A percentile compares a stretch with the other conserved stretches of the same genome.
Conservation (phyloP, 2,888 invertebrate species). For the Agonum fuliginosum region DNA sequence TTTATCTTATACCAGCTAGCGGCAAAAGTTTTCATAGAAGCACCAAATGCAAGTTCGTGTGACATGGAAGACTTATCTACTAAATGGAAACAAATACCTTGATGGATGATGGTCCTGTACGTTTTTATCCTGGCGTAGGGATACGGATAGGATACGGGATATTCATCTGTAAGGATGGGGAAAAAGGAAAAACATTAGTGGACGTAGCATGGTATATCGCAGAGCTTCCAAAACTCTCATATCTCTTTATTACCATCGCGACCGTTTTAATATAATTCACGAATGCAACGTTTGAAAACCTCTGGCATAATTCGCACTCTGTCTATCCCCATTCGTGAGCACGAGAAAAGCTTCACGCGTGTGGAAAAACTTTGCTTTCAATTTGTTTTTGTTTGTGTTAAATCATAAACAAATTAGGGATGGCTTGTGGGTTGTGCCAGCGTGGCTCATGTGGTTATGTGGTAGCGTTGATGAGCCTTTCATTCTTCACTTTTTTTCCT, state of each 20-base stretch:
- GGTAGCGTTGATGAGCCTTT: constrained; percentile 16
- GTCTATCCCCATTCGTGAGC: not conserved
- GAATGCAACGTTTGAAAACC: not conserved
- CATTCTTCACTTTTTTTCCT: constrained; percentile 37
- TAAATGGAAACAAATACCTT: constrained; percentile 60
- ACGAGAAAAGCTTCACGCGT: constrained; percentile 17
- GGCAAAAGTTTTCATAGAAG: constrained; percentile 55
- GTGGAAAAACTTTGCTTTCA: constrained; percentile 46
- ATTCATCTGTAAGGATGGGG: constrained; percentile 47
- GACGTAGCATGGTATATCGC: not conserved
- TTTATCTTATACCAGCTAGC: constrained; percentile 55
- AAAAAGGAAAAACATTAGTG: constrained; percentile 58
- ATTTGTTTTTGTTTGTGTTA: constrained; percentile 49
- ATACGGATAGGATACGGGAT: constrained; percentile 44
- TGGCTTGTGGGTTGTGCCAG: not conserved
- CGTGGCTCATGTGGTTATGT: too few species aligned
- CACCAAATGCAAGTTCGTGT: constrained; percentile 57
- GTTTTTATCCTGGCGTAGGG: constrained; percentile 39
- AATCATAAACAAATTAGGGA: constrained; percentile 52
- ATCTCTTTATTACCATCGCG: too few species aligned
- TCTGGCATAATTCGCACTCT: not conserved
- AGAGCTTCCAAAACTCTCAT: too few species aligned
- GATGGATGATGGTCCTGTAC: constrained; percentile 56
- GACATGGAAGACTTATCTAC: constrained; percentile 58
- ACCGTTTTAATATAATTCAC: too few species aligned